phyloP scores from a whole-genome alignment of 2,888 invertebrate species.

The Stenotaenia linearis region DNA sequence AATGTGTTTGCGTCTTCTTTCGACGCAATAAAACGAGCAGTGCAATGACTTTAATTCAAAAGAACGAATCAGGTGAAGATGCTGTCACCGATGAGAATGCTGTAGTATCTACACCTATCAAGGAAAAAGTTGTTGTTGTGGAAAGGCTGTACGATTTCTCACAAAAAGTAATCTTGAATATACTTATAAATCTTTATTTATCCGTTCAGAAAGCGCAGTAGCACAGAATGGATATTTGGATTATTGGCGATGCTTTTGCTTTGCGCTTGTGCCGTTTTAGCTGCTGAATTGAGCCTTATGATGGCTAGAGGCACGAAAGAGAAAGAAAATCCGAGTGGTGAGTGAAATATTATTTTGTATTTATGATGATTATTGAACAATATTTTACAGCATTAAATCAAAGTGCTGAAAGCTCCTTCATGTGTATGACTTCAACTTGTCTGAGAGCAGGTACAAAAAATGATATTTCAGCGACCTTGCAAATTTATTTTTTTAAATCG shows the following conservation, averaged over 20 bases:
- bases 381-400: not conserved
- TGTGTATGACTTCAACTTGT: not conserved
- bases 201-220: not conserved
- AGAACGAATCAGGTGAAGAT: not conserved
- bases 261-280: constrained; percentile 3
- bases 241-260: not conserved
- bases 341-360: not conserved
- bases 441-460: not conserved
- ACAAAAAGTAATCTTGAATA: not conserved
- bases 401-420: not conserved
- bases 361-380: no score
- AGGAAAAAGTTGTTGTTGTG: constrained; percentile 8
- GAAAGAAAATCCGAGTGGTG: not conserved
- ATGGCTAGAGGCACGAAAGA: not conserved
- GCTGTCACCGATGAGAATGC: not conserved
- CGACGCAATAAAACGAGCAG: not conserved
- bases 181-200: not conserved
- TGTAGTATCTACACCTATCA: not conserved
- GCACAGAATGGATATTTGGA: constrained; percentile 10
- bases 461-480: not conserved
- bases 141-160: not conserved
- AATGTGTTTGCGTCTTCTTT: not conserved
- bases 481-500: not conserved
- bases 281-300: constrained; percentile 10
- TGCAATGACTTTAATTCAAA: not conserved